These are phyloP conservation scores for Pectinophora gossypiella DNA, from an alignment of 1,140 invertebrate genomes.

Conservation along the genomic window DNA sequence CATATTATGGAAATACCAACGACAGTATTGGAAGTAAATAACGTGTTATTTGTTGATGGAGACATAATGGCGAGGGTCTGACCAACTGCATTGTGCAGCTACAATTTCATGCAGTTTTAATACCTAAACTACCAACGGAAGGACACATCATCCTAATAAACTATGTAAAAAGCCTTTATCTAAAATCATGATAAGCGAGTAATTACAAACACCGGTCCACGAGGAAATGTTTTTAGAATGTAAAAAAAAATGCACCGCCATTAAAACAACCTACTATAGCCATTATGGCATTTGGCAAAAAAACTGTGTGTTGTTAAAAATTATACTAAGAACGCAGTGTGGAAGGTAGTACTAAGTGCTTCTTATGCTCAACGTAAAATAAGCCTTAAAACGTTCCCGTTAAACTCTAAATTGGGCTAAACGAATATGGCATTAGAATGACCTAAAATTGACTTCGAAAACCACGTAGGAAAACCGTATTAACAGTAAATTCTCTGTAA, in stretches of 20 bases:
- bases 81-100: background rate
- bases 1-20: no score
- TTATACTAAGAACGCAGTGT: conserved; percentile 27
- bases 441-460: conserved; percentile 37
- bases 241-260: conserved; percentile 46
- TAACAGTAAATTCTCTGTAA: conserved; percentile 61
- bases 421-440: conserved; percentile 12
- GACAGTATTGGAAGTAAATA: no score
- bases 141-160: conserved; percentile 27
- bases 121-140: conserved; percentile 1
- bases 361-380: conserved; percentile 6
- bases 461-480: conserved; percentile 59
- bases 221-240: conserved; percentile 48
- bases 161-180: conserved; percentile 53
- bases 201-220: conserved; percentile 52
- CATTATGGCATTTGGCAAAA: conserved; percentile 57
- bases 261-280: conserved; percentile 46
- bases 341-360: conserved; percentile 21
- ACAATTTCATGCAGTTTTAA: conserved; percentile 1
- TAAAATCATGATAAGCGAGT: conserved; percentile 56
- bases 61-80: background rate
- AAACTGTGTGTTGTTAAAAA: conserved; percentile 54
- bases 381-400: conserved; percentile 15
- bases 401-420: background rate
- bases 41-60: no score